phyloP scores from a whole-genome alignment of 2,797 vertebrate species.

The Muscicapa striata region DNA sequence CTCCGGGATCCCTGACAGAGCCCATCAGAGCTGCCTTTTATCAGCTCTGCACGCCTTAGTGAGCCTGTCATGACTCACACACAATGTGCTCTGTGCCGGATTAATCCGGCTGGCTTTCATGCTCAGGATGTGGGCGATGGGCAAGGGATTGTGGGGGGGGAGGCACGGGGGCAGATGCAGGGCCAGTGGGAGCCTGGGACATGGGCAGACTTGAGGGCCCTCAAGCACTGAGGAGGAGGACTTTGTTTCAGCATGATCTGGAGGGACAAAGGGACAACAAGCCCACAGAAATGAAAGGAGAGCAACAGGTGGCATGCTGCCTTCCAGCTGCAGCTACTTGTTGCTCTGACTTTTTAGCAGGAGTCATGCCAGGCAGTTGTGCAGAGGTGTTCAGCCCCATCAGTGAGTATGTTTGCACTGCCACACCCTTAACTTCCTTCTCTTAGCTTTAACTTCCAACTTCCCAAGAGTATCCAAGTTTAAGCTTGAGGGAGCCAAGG shows the following conservation, averaged over 20 bases:
- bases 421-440: neutral
- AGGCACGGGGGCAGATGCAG: neutral
- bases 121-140: slow-evolving; percentile 74
- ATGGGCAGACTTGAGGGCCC: neutral
- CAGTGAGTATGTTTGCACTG: neutral
- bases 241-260: neutral
- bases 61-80: slow-evolving; percentile 85
- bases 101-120: slow-evolving; percentile 82
- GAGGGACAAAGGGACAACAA: neutral
- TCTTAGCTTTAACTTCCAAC: neutral
- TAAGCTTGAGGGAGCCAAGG: neutral
- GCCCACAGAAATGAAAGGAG: neutral
- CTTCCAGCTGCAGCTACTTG: neutral
- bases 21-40: slow-evolving; percentile 87
- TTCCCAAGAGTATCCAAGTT: neutral
- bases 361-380: neutral
- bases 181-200: fast-evolving
- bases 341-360: neutral
- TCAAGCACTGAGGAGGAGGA: neutral
- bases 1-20: slow-evolving; percentile 71
- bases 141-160: neutral
- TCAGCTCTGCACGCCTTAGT: slow-evolving; percentile 88
- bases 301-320: neutral
- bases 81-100: slow-evolving; percentile 85
- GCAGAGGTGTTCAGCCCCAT: neutral